These are phyloP conservation scores for Thera britannica DNA, from an alignment of 2,888 invertebrate species.

Conservation along the genomic window DNA sequence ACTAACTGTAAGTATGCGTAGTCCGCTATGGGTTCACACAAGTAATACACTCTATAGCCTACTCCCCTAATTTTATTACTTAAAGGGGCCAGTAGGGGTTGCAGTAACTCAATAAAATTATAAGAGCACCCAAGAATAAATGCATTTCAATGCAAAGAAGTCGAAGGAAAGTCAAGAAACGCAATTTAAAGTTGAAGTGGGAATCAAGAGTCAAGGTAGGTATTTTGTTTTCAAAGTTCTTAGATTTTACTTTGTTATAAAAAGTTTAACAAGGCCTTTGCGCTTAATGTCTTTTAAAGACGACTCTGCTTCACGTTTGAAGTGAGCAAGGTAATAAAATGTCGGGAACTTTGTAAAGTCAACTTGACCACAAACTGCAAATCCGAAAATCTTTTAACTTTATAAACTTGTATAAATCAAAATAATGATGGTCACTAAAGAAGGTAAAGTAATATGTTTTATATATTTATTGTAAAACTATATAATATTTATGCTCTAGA, in stretches of 20 bases:
- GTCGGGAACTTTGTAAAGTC: background rate
- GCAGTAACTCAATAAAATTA: background rate
- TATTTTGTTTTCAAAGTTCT: constrained; percentile 3
- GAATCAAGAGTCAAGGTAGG: background rate
- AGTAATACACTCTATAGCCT: no score
- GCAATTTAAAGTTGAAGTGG: constrained; percentile 5
- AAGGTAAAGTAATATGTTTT: no score
- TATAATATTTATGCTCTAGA: no score
- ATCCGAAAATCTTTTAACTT: no score
- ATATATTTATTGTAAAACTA: no score
- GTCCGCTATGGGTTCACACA: no score
- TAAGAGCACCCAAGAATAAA: background rate
- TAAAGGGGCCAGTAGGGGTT: no score
- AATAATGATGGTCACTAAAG: no score
- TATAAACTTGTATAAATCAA: no score
- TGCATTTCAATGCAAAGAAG: constrained; percentile 1
- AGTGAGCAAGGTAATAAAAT: constrained; percentile 4
- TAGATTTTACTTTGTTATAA: background rate
- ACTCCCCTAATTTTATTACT: no score
- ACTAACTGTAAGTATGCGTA: no score
- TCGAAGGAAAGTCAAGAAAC: background rate
- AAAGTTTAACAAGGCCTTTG: background rate
- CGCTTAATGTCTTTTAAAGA: background rate
- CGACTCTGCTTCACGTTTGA: background rate
- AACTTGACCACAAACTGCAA: background rate